phyloP scores from a whole-genome alignment of 1,140 invertebrate species.

The Anadara kagoshimensis region DNA sequence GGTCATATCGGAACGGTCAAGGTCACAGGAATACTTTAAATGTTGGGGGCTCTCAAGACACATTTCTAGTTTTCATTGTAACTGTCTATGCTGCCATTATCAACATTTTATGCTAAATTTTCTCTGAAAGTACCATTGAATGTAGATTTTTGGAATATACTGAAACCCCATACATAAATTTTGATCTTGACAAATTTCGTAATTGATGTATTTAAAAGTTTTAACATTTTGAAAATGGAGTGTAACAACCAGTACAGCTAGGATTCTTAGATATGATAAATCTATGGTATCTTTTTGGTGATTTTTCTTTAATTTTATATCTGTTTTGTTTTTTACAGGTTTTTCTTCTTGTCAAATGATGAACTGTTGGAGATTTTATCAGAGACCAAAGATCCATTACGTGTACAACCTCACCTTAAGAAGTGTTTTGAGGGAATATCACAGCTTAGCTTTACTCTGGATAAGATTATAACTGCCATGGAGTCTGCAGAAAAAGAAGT shows the following conservation, averaged over 20 bases:
- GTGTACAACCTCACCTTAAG: conserved; percentile 74
- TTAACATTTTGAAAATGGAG: too few relatives aligned
- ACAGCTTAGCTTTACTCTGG: conserved; percentile 75
- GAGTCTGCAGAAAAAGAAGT: conserved; percentile 90
- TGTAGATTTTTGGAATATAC: too few relatives aligned
- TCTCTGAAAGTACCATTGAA: too few relatives aligned
- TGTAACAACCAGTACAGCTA: too few relatives aligned
- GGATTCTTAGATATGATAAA: too few relatives aligned
- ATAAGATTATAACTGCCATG: conserved; percentile 90
- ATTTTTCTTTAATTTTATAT: neutral
- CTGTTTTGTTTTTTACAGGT: conserved; percentile 51
- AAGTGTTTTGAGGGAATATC: conserved; percentile 80
- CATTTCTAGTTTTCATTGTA: neutral
- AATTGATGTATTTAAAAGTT: too few relatives aligned
- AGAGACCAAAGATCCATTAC: conserved; percentile 76
- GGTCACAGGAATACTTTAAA: neutral
- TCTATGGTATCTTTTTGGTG: neutral
- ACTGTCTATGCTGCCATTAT: too few relatives aligned
- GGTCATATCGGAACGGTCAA: too few relatives aligned
- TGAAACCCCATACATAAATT: too few relatives aligned
- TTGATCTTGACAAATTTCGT: too few relatives aligned
- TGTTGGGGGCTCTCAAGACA: neutral
- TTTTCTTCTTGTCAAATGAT: conserved; percentile 80
- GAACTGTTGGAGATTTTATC: conserved; percentile 74
- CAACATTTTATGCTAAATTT: too few relatives aligned